Conservation (phyloP, 2,113 vertebrate genomes). For the Muscicapa adusta region DNA sequence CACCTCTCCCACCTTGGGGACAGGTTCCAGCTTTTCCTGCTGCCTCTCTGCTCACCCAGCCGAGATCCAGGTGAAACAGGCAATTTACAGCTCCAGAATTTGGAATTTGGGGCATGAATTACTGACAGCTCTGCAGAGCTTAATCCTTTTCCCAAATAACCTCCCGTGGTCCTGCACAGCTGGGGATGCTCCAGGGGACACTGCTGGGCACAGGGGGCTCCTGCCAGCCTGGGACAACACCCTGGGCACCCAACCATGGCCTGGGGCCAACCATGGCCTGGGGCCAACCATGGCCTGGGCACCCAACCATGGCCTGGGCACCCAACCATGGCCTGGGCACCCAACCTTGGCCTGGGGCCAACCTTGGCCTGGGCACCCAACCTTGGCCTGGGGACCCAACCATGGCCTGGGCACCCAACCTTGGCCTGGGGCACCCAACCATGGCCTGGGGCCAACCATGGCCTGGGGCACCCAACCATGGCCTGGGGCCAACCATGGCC, state of each 20-base stretch:
- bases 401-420: neutral
- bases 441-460: neutral
- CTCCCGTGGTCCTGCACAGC: rapidly evolving
- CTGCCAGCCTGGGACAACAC: neutral
- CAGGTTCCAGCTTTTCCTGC: neutral
- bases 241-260: rapidly evolving
- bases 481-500: rapidly evolving
- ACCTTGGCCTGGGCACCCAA: neutral
- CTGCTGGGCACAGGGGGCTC: neutral
- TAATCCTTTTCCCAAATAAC: neutral
- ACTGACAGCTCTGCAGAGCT: neutral
- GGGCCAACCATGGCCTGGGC: neutral
- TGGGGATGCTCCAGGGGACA: rapidly evolving
- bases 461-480: neutral
- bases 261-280: rapidly evolving
- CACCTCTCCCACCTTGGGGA: rapidly evolving
- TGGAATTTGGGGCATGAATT: neutral
- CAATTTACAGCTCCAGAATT: neutral
- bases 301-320: rapidly evolving
- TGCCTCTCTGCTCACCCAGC: neutral
- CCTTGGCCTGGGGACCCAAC: neutral
- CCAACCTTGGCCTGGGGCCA: neutral
- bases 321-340: rapidly evolving
- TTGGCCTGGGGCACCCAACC: neutral
- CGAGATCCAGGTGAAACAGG: neutral